These are phyloP conservation scores for Macrosoma leucophasiata DNA, from an alignment of 2,888 invertebrate genomes.

Conservation along the genomic window DNA sequence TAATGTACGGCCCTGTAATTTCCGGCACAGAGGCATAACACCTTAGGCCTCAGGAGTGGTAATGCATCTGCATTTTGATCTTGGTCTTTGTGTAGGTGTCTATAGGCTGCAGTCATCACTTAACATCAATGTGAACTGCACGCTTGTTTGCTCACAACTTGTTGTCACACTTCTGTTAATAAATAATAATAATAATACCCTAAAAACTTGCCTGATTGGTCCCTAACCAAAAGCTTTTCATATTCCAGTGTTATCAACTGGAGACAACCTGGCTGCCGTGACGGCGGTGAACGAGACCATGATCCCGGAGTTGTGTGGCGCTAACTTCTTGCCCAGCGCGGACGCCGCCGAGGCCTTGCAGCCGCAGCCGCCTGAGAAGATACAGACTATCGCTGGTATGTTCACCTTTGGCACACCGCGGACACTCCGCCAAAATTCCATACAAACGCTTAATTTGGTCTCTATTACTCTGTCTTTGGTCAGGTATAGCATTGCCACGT, in stretches of 20 bases:
- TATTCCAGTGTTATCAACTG: conserved; percentile 55
- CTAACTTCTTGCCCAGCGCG: conserved; percentile 64
- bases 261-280: conserved; percentile 56
- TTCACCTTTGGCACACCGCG: conserved; percentile 13
- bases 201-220: background rate
- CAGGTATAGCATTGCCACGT: too few species aligned
- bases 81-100: too few species aligned
- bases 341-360: conserved; percentile 61
- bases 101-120: too few species aligned
- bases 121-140: too few species aligned
- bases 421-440: background rate
- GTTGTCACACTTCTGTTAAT: background rate
- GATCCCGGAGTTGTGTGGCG: conserved; percentile 62
- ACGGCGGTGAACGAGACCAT: conserved; percentile 51
- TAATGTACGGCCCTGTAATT: too few species aligned
- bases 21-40: too few species aligned
- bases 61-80: too few species aligned
- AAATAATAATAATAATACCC: background rate
- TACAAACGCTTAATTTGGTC: too few species aligned
- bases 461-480: too few species aligned
- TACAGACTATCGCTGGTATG: conserved; percentile 71
- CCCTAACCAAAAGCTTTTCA: background rate
- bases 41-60: too few species aligned
- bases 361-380: conserved; percentile 69
- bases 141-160: too few species aligned